Base-by-base conservation (phyloP, 2,113 vertebrate genomes). In the Herpailurus yagouaroundi region DNA sequence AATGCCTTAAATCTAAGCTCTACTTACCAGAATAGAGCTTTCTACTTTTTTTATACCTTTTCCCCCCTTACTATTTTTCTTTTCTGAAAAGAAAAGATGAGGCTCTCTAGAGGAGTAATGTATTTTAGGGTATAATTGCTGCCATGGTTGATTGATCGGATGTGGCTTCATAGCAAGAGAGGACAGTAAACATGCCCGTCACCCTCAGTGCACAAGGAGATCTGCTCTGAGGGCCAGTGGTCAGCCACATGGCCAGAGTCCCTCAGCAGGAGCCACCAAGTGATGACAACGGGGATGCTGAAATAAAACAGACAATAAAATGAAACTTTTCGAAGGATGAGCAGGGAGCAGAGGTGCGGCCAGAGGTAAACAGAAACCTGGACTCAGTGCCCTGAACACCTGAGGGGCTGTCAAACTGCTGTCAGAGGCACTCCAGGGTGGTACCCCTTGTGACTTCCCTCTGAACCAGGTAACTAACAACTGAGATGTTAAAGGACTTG, bases 281-380 rank as follows among this genome's bases (percentile, higher is more conserved):
- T 86, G 36, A 86, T 57, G 77, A 63, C 80, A 0, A 3, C 0
- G 16, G 57, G 66, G 50, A 83, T 11, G 23, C 0, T 71, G 74
- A 94, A 96, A 95, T 76, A 48, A 76, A 90, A 83, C 1, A 96
- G n/a, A 64, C 36, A 83, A n/a, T 95, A 85, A 94, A 97, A 97
- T 31, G 21, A 0, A 97, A 77, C 6, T 81, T 92, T 38, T 63
- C 9, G 64, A 98, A 96, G 23, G 69, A 97, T 97, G 95, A 36
- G 63, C 89, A 86, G 94, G 89, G 76, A 97, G 94, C 93, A 41
- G 36, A 95, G 74, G 68, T 19, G 31, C 57, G 25, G 90, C 25
- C 85, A 80, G 77, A 14, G 31, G 73, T 38, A 64, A 60, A 36
- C 87, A 89, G 94, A 97, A 92, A 50, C 45, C 86, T 86, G 60